These are phyloP conservation scores for Atherix ibis DNA, from an alignment of 2,888 invertebrate species.

Conservation along the genomic window DNA sequence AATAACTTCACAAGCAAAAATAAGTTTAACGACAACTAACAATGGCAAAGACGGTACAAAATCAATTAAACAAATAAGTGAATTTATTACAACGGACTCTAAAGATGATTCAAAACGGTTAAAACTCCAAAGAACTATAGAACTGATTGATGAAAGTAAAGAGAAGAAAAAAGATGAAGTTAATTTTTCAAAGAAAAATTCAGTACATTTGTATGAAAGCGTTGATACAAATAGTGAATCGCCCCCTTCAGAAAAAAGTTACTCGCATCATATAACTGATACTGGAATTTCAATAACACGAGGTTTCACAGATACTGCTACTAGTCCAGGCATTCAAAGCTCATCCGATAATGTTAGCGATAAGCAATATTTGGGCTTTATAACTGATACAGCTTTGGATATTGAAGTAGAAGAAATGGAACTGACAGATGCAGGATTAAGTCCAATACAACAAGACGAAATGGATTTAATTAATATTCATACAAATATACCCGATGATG, in stretches of 20 bases:
- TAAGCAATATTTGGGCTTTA: slow-evolving; percentile 20
- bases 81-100: slow-evolving; percentile 17
- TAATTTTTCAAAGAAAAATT: slow-evolving; percentile 36
- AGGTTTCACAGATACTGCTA: slow-evolving; percentile 33
- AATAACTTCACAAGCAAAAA: slow-evolving; percentile 37
- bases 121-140: slow-evolving; percentile 9
- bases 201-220: slow-evolving; percentile 35
- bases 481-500: slow-evolving; percentile 27
- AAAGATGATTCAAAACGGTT: slow-evolving; percentile 24
- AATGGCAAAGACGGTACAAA: slow-evolving; percentile 8
- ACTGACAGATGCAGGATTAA: slow-evolving; percentile 38
- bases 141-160: slow-evolving; percentile 16
- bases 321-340: slow-evolving; percentile 32
- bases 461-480: slow-evolving; percentile 24
- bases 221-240: slow-evolving; percentile 23
- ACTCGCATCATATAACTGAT: slow-evolving; percentile 37
- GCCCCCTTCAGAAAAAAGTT: slow-evolving; percentile 34
- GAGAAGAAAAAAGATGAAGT: slow-evolving; percentile 36
- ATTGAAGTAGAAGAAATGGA: slow-evolving; percentile 36
- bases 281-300: slow-evolving; percentile 39
- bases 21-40: slow-evolving; percentile 34
- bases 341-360: slow-evolving; percentile 18
- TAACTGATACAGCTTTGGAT: slow-evolving; percentile 33
- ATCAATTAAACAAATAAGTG: slow-evolving; percentile 8
- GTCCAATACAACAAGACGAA: slow-evolving; percentile 39